These are phyloP conservation scores for Ceratosolen solmsi DNA, from an alignment of 1,140 invertebrate species.

Conservation along the genomic window DNA sequence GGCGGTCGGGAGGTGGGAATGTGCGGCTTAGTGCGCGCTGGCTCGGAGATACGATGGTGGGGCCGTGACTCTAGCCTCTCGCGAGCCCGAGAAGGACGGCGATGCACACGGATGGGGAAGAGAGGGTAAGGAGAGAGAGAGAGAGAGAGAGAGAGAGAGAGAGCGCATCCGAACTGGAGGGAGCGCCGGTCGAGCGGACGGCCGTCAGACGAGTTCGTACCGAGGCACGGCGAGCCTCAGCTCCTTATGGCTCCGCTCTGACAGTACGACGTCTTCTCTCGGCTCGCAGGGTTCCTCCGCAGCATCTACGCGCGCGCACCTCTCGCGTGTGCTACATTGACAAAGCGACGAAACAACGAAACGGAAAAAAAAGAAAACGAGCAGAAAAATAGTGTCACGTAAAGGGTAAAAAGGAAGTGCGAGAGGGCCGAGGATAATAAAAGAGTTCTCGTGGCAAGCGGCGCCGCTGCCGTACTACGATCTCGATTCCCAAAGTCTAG, in stretches of 20 bases:
- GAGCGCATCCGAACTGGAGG: conserved; percentile 47
- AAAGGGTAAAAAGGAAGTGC: background rate
- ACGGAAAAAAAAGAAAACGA: background rate
- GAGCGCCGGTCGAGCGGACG: conserved; percentile 42
- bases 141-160: conserved; percentile 39
- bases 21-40: conserved; percentile 15
- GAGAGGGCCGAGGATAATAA: too few relatives aligned
- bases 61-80: conserved; percentile 17
- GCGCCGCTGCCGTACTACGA: background rate
- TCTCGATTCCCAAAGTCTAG: background rate
- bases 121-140: conserved; percentile 1
- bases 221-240: conserved; percentile 61
- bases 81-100: background rate
- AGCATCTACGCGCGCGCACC: background rate
- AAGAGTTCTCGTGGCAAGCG: too few relatives aligned
- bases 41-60: background rate
- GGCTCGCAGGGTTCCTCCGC: background rate
- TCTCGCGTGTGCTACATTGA: background rate
- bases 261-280: background rate
- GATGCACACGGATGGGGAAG: background rate
- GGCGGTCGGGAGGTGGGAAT: background rate
- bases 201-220: conserved; percentile 71
- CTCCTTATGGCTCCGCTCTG: conserved; percentile 47
- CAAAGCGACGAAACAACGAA: background rate
- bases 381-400: background rate